Base-by-base conservation (phyloP, 2,888 invertebrate species). In the Rhingia rostrata region DNA sequence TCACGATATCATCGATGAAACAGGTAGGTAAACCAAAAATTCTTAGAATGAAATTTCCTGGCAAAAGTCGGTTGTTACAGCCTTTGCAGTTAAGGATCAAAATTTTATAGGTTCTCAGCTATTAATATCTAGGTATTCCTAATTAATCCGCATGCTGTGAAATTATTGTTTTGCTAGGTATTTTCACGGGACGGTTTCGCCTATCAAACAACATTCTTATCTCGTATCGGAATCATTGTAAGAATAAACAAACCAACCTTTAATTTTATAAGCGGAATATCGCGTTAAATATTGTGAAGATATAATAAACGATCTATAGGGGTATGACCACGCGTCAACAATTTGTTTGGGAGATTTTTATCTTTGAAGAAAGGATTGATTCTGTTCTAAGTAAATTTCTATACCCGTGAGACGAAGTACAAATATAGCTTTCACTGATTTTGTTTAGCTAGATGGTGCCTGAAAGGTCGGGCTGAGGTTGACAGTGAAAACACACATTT, bases 211-310 rank as follows among this genome's bases (percentile, higher is more conserved):
- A 37, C 4, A 32, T n/a, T 12, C 43, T 14, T 4, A 7, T 77
- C 64, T 75, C 53, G 33, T 35, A 12, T 35, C 12, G 61, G 54
- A 56, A 83, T 83, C 78, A 58, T 49, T 67, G 12, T 45, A 60
- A 61, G 54, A 69, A 78, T 78, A 83, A 78, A 83, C 78, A 78
- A 83, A 83, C 67, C 82, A 78, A 78, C 78, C 58, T 78, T 78
- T 83, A 41, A 66, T 45, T 45, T 47, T 70, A 10, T 14, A 49
- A 56, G 7, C 4, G 32, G 6, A 70, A 14, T 69, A 9, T 47
- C 39, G 22, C 14, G 14, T 43, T 63, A 60, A 75, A 61, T 69
- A 51, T 54, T 72, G 45, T 64, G 37, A 37, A 43, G 47, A 54
- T 64, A 43, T 61, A 67, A 53, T 45, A 35, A 64, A 51, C n/a